Base-by-base conservation (phyloP, 2,888 invertebrate genomes). In the Osmoderma eremita region DNA sequence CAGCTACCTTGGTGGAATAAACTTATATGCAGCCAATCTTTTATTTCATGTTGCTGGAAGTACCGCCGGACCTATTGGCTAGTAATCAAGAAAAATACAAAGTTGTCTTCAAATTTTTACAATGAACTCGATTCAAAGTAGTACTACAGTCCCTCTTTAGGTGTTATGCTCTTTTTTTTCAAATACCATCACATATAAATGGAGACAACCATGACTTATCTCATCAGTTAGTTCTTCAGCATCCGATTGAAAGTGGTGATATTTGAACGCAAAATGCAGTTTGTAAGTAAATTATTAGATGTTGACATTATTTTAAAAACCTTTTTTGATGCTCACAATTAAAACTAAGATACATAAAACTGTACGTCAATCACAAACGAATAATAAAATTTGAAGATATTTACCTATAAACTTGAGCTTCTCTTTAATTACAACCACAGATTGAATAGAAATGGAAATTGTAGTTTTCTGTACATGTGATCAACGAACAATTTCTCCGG, bases 101-200 rank as follows among this genome's bases (percentile, higher is more conserved):
- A 53, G 42, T 51, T 53, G 63, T 53, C 42, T 63, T 39, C 22
- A 24, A 41, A 41, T 63, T 63, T 63, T 63, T 63, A 51, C 18
- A 63, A 53, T 53, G 51, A 42, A 18, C 24, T 51, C 36, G 41
- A 41, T 42, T 53, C 63, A 50, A 63, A 53, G 41, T n/a, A 41
- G 8, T 42, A n/a, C 51, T 22, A n/a, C n/a, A n/a, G 51, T 41
- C 8, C 51, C 39, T 24, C 39, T 63, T 63, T 53, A 53, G 38
- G 53, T 13, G n/a, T n/a, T n/a, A 53, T 30, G 15, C 63, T 48
- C 13, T 41, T 17, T 20, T 63, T 63, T 42, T 53, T 13, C 13
- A 15, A 51, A 13, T 15, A 15, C 13, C n/a, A n/a, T n/a, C 8
- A 1, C 30, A 63, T 63, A 63, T 63, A 63, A 39, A 63, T 50